Percentiles rank a stretch among this genome's conserved stretches.
phyloP scores from a whole-genome alignment of 1,140 invertebrate species.

The Oreohelix idahoensis region DNA sequence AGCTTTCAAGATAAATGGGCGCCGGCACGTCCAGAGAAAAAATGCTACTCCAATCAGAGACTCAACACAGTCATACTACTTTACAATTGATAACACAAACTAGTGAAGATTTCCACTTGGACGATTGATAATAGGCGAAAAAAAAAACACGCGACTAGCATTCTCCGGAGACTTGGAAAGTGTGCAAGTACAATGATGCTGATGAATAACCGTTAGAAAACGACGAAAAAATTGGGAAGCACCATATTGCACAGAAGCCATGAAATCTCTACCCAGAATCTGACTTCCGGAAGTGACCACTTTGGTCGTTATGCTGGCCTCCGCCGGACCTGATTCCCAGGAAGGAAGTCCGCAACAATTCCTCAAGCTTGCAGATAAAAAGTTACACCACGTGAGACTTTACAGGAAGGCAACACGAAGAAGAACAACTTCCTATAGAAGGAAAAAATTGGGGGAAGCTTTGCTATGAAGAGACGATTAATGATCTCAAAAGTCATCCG shows the following conservation, averaged over 20 bases:
- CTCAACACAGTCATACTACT: background rate
- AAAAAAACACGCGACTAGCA: background rate
- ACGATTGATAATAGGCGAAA: background rate
- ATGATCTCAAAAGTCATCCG: too few relatives aligned
- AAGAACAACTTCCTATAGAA: too few relatives aligned
- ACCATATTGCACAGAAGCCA: background rate
- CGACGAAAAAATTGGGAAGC: background rate
- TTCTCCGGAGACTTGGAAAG: background rate
- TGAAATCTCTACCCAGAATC: background rate
- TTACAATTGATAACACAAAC: background rate
- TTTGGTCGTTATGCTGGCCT: background rate
- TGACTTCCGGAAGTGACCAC: background rate
- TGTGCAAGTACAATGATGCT: background rate
- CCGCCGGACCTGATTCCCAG: background rate
- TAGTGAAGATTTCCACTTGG: background rate
- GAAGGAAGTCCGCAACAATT: background rate
- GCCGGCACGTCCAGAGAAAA: background rate
- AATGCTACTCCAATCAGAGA: background rate
- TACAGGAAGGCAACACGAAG: too few relatives aligned
- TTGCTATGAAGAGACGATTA: too few relatives aligned
- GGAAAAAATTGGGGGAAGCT: too few relatives aligned
- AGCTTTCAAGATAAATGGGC: background rate
- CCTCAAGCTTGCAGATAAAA: background rate
- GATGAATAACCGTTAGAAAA: background rate
- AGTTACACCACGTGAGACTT: background rate